These are phyloP conservation scores for Natator depressus DNA, from an alignment of 2,113 vertebrate genomes.

Conservation along the genomic window DNA sequence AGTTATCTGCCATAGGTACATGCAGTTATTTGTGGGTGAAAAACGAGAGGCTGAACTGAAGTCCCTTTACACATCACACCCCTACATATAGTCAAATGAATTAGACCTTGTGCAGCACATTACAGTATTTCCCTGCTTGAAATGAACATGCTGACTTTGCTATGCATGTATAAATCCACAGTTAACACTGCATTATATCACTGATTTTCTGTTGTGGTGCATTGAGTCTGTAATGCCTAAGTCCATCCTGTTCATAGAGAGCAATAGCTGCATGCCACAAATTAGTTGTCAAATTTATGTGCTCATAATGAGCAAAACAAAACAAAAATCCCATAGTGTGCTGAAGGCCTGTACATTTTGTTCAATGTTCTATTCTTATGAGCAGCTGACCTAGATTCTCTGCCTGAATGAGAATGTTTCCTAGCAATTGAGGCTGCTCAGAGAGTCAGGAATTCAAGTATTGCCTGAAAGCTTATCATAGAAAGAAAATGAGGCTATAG, in stretches of 20 bases:
- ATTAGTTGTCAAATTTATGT: constrained; percentile 23
- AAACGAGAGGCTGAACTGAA: constrained; percentile 14
- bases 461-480: neutral
- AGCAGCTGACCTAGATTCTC: constrained; percentile 77
- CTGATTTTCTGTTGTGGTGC: neutral
- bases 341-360: neutral
- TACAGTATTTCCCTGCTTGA: neutral
- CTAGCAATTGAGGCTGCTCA: constrained; percentile 18
- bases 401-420: constrained; percentile 57
- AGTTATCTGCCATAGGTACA: constrained; percentile 51
- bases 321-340: neutral
- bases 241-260: neutral
- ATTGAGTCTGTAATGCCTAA: neutral
- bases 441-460: constrained; percentile 48
- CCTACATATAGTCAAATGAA: neutral
- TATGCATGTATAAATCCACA: neutral
- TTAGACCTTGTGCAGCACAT: neutral
- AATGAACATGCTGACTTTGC: neutral
- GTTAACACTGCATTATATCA: neutral
- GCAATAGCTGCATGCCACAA: neutral
- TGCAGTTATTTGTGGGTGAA: constrained; percentile 8
- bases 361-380: constrained; percentile 48
- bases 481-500: neutral
- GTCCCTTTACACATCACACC: neutral
- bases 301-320: constrained; percentile 12